A percentile compares a stretch with the other conserved stretches of the same genome.
Conservation (phyloP, 1,140 invertebrate species). For the Lasioglossum baleicum region DNA sequence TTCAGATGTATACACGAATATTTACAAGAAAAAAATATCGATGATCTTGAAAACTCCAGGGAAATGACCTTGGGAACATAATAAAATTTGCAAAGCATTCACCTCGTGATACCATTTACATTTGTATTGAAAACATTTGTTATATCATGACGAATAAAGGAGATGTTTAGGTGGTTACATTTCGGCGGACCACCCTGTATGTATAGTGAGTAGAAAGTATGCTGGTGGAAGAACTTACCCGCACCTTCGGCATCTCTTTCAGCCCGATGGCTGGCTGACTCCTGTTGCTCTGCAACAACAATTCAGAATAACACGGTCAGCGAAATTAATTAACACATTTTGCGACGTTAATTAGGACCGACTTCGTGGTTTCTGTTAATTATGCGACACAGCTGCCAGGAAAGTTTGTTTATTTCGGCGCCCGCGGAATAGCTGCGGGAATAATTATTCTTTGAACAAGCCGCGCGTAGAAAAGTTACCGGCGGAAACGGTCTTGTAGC, state of each 20-base stretch:
- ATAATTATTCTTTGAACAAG: not conserved
- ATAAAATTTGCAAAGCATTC: no score
- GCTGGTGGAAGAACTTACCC: constrained; percentile 82
- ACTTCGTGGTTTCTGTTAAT: not conserved
- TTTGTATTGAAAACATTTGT: no score
- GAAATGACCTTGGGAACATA: no score
- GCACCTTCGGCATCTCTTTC: constrained; percentile 87
- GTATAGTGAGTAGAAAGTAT: no score
- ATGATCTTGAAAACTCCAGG: no score
- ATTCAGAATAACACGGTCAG: constrained; percentile 18
- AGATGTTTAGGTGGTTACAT: no score
- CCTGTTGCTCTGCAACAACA: constrained; percentile 85
- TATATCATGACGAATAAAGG: no score
- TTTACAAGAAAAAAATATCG: no score
- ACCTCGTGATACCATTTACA: no score
- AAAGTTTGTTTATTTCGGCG: not conserved
- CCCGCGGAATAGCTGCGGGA: not conserved
- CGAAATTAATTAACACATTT: constrained; percentile 10
- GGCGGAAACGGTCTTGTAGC: not conserved
- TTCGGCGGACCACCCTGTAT: no score
- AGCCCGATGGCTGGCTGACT: constrained; percentile 89
- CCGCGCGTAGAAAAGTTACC: no score
- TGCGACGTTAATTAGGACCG: not conserved
- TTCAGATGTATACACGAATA: no score
- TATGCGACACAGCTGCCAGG: not conserved